Conservation (phyloP, 2,888 invertebrate genomes). For the Yponomeuta cagnagella region DNA sequence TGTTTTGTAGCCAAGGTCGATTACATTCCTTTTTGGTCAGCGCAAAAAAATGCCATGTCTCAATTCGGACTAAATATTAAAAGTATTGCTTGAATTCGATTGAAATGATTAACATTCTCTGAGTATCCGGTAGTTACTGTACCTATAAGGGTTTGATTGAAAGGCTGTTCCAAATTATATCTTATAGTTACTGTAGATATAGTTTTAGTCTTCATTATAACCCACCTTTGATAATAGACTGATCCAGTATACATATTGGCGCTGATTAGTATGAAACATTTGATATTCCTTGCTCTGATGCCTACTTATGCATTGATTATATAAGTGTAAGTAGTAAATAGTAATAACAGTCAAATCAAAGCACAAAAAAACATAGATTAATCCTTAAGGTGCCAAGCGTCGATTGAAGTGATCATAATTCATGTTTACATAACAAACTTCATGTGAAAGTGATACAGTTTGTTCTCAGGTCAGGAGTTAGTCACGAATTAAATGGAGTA, state of each 20-base stretch:
- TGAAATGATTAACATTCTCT: not conserved
- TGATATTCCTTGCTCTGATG: no score
- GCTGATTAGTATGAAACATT: no score
- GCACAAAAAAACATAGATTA: not conserved
- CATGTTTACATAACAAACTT: constrained; percentile 38
- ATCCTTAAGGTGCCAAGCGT: not conserved
- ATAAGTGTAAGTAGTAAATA: no score
- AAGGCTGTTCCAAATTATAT: not conserved
- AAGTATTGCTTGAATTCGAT: not conserved
- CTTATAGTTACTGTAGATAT: no score
- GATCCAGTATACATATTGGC: no score
- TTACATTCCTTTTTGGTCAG: not conserved
- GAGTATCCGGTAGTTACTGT: constrained; percentile 4
- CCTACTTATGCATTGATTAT: no score
- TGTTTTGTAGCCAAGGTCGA: not conserved
- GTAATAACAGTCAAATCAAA: not conserved
- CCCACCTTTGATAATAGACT: no score
- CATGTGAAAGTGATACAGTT: constrained; percentile 54
- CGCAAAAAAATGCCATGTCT: not conserved
- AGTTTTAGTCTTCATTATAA: no score
- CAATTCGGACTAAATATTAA: not conserved
- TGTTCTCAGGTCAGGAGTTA: constrained; percentile 49
- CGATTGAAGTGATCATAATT: not conserved
- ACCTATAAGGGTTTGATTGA: not conserved
- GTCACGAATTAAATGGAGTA: constrained; percentile 2